Percentiles rank a stretch among this genome's conserved stretches.
phyloP scores from a whole-genome alignment of 2,888 invertebrate genomes.

The Leptinotarsa peninsularis region DNA sequence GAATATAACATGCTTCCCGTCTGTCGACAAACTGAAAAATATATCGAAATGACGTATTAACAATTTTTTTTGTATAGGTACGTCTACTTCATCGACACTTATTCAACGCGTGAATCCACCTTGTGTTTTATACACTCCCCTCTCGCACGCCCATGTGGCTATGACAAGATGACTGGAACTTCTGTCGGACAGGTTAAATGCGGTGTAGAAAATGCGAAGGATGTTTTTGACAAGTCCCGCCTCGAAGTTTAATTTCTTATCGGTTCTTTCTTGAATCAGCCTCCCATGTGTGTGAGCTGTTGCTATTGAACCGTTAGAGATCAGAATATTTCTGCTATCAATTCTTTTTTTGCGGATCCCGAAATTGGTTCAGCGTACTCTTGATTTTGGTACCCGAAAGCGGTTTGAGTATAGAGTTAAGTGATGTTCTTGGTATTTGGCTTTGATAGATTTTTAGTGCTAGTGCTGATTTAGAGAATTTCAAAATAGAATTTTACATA shows the following conservation, averaged over 20 bases:
- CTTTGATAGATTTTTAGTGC: neutral
- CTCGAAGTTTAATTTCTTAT: constrained; percentile 52
- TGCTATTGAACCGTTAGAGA: constrained; percentile 55
- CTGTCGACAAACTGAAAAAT: too few relatives aligned
- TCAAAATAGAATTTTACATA: too few relatives aligned
- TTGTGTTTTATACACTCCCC: neutral
- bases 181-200: constrained; percentile 56
- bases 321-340: constrained; percentile 46
- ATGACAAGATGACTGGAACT: constrained; percentile 51
- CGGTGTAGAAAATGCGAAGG: constrained; percentile 55
- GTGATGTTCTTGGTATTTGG: neutral
- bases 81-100: too few relatives aligned
- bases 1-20: too few relatives aligned
- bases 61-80: too few relatives aligned
- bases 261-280: constrained; percentile 44
- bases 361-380: constrained; percentile 34
- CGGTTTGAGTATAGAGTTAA: neutral
- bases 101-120: too few relatives aligned
- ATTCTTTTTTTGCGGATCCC: constrained; percentile 49
- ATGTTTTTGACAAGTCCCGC: constrained; percentile 54
- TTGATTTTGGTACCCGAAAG: constrained; percentile 15
- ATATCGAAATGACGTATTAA: too few relatives aligned
- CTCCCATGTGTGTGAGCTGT: constrained; percentile 31
- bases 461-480: too few relatives aligned
- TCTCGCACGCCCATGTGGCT: constrained; percentile 16